Base-by-base conservation (phyloP, 2,113 vertebrate genomes). In the Ceuthmochares aereus region DNA sequence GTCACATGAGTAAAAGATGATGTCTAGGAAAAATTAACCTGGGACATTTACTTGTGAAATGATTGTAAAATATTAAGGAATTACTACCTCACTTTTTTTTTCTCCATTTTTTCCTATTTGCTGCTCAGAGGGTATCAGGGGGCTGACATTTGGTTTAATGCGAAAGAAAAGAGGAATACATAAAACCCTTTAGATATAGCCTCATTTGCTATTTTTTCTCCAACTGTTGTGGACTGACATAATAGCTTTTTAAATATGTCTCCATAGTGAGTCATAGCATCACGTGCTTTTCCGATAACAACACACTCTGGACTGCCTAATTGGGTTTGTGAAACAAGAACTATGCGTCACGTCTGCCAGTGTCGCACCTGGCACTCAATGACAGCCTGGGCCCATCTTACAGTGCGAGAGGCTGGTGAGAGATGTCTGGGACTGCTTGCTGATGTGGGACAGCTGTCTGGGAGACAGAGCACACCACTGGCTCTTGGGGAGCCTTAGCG, bases 381-480 rank as follows among this genome's bases (percentile, higher is more conserved):
- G 45, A 19, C 25, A 47, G 21, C 25, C 68, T 2, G 2, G 47
- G 32, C 58, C 55, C 15, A 34, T 56, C 30, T 77, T 9, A 6
- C 14, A 6, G 7, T 9, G 42, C 9, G 6, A 55, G 14, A 52
- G 5, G 17, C 40, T 51, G 54, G 21, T n/a, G 62, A 76, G 87
- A 51, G 29, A 22, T 21, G 6, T 16, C 22, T 64, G 73, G 36
- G 26, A n/a, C 62, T 69, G 26, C 29, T 3, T 22, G 55, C 12
- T 86, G 63, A 11, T 23, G 11, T 20, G 26, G 43, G 30, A 42
- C 40, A 64, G 29, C 43, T 92, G 12, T 16, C 29, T 2, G 7
- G 22, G 17, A 16, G 15, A 9, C 3, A 1, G 49, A 43, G 21
- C 0, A 0, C 49, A 19, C 66, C 2, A 1, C 47, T 2, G 9